Conservation (phyloP, 2,888 invertebrate genomes). For the Pachliopta kotzebuea region DNA sequence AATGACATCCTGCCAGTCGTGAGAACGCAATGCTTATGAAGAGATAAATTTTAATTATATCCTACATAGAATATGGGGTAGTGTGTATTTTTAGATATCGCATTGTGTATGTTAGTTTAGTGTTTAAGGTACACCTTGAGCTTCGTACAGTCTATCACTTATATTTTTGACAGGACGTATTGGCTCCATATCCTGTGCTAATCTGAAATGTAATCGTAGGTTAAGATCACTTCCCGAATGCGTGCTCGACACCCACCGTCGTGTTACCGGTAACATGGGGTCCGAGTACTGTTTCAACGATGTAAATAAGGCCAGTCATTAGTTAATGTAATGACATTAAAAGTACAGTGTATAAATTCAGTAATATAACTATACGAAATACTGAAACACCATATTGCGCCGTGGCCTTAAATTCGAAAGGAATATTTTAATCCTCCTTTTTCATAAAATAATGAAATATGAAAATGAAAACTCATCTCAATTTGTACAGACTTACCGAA, state of each 20-base stretch:
- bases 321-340: constrained; percentile 53
- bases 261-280: constrained; percentile 25
- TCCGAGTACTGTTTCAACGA: constrained; percentile 46
- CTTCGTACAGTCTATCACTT: constrained; percentile 73
- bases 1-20: constrained; percentile 76
- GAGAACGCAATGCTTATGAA: constrained; percentile 78
- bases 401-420: constrained; percentile 78
- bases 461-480: constrained; percentile 51
- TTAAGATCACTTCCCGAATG: constrained; percentile 44
- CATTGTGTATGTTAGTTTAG: constrained; percentile 79
- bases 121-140: constrained; percentile 74
- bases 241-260: constrained; percentile 36
- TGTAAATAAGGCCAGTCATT: constrained; percentile 68
- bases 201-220: constrained; percentile 52
- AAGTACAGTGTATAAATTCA: constrained; percentile 55
- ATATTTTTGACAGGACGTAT: constrained; percentile 64
- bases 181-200: constrained; percentile 58
- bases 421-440: constrained; percentile 72
- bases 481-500: constrained; percentile 61
- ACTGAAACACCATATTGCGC: constrained; percentile 80
- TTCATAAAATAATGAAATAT: constrained; percentile 49
- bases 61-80: constrained; percentile 74
- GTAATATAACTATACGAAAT: constrained; percentile 70
- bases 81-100: constrained; percentile 79
- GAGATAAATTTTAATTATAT: constrained; percentile 69